Evolutionary conservation across 2,797 vertebrate genomes (phyloP), one percentile per base, ranked within the genome.

Genomic region (Meda fulgida): DNA sequence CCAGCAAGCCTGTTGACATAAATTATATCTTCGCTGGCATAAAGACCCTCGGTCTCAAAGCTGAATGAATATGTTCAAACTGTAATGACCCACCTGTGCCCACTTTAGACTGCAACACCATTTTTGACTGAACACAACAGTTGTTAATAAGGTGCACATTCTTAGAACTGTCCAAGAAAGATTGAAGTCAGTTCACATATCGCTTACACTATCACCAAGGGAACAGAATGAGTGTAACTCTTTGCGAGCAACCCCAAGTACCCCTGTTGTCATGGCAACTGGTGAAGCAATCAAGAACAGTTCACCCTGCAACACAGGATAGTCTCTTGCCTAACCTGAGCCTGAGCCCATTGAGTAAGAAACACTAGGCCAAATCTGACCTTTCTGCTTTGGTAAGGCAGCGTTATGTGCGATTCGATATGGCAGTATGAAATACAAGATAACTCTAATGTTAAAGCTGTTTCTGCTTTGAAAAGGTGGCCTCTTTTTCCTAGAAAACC

Each of bases 61-160:
- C 71, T 72, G 85, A 76, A 84, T 87, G 89, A 91, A 83, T 87
- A 79, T 75, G 81, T 87, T 83, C 71, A 40, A 84, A 80, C 51
- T 77, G 60, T 83, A 89, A 90, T 84, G 88, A 87, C 78, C 90
- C 89, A 91, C 86, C 90, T 92, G 92, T 83, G 79, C 81, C 88
- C 88, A 89, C 85, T 89, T 51, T 4, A 31, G 29, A 79, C 26
- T 46, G 19, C 19, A 66, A 66, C 26, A 66, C 40, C 4, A 6
- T 65, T 23, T 79, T 79, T 8, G 55, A 26, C 8, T 72, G 69
- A 38, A 29, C 58, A 83, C 58, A 14, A 53, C 46, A 29, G 23
- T 48, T 82, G 82, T 77, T 77, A 66, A 69, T 26, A 63, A 51
- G 43, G 23, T 67, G 34, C 53, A 26, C 75, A 2, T 26, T 60